Evolutionary conservation across 1,140 invertebrate genomes (phyloP), one percentile per base, ranked within the genome.

Genomic region (Daktulosphaira vitifoliae): DNA sequence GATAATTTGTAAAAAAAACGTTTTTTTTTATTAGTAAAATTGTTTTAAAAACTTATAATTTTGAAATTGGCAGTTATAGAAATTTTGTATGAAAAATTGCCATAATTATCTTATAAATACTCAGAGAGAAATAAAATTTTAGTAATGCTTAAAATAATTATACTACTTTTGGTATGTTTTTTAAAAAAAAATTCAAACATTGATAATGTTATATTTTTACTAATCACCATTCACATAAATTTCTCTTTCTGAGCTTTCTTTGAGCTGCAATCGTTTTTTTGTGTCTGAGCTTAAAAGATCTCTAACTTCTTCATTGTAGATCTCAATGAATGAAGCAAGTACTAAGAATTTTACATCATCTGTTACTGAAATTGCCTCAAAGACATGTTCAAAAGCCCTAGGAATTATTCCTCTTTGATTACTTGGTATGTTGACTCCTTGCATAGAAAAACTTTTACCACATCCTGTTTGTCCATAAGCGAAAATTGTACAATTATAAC

Each of bases 301-400:
- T 46, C 86, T 76, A 65, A 92, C 84, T 72, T 88, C 86, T 77
- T 94, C 91, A 76, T 93, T 95, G 76, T 95, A 94, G 48, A 95
- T 95, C 76, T 96, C 93, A 42, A 96, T 79, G 74, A 94, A 96
- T 51, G 89, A 92, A n/a, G 91, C 84, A 62, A 93, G 79, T 0
- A 92, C 89, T 44, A 96, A 77, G 74, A 89, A 96, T 73, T 92
- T 90, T 18, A 84, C 83, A 65, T 84, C 81, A 48, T 85, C 84
- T 11, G 87, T 82, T 1, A 91, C 86, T 8, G 89, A 83, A 33
- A 92, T 93, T 0, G 89, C 88, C 74, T 96, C 91, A 77, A 96
- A 96, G 48, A 95, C 82, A 70, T 96, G 92, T 72, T 94, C 90
- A 75, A 95, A 87, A 3, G 89, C 83, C 65, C 89, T 80, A 9